Evolutionary conservation across 1,140 invertebrate species (phyloP).

Genomic region (Zaprionus inermis): DNA sequence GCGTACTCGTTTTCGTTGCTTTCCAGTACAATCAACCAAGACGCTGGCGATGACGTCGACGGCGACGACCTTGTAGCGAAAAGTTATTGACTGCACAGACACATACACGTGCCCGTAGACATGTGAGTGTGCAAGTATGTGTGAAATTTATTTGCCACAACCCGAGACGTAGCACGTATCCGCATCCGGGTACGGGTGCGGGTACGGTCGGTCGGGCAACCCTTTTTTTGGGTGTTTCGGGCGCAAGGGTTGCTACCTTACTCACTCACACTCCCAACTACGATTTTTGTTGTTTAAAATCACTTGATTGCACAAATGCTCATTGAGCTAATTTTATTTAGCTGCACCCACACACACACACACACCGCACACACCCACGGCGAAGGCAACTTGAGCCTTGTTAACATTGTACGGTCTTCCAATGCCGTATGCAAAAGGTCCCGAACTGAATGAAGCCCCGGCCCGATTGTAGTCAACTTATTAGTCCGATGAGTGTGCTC

Average conservation of each 20-base stretch:
- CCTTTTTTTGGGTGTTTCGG: constrained; percentile 42
- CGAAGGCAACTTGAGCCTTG: constrained; percentile 60
- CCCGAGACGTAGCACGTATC: constrained; percentile 24
- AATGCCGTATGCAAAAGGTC: constrained; percentile 58
- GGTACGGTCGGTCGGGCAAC: constrained; percentile 34
- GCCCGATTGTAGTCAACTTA: constrained; percentile 2
- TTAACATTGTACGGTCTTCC: constrained; percentile 77
- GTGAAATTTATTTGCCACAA: constrained; percentile 80
- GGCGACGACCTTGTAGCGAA: constrained; percentile 60
- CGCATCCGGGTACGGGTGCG: constrained; percentile 12
- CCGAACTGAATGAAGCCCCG: constrained; percentile 17
- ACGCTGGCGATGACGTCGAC: constrained; percentile 26
- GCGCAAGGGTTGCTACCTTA: constrained; percentile 41
- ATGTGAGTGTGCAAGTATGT: constrained; percentile 74
- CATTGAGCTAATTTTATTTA: constrained; percentile 81
- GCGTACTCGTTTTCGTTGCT: constrained; percentile 28
- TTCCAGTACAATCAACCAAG: constrained; percentile 75
- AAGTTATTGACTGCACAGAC: constrained; percentile 66
- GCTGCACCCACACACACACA: constrained; percentile 35
- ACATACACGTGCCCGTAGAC: constrained; percentile 8
- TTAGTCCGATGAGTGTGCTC: constrained; percentile 13
- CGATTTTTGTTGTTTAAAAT: constrained; percentile 73
- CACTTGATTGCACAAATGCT: constrained; percentile 83
- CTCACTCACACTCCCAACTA: constrained; percentile 44
- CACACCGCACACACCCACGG: neutral